Evolutionary conservation across 2,113 vertebrate genomes (phyloP), one percentile per base, ranked within the genome.

Genomic region (Ginglymostoma cirratum): DNA sequence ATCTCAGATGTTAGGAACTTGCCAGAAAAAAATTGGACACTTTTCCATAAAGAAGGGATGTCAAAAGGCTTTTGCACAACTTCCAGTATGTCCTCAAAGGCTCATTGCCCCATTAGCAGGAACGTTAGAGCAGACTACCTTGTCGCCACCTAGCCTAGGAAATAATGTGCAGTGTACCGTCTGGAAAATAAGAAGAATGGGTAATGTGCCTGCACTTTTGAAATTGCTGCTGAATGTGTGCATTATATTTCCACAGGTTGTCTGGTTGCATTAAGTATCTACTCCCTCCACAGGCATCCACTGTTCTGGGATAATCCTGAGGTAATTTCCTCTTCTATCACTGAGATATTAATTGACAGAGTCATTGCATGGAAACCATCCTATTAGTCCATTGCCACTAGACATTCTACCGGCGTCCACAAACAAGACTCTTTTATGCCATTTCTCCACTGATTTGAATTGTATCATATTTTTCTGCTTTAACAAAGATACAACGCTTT

Each of bases 291-390:
- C 87, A 97, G 97, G 96, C 98, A 98, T 72, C 42, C 97, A 8
- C 0, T 95, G 0, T 97, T 98, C 96, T 99, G 98, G 98, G 97
- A 98, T 65, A 97, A 98, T 76, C 98, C 98, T 76, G 0, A 97
- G 70, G 98, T 98, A 97, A 97, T 5, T 93, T 96, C 96, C 76
- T 38, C 19, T 93, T 93, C 19, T n/a, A 93, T 42, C 34, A 89
- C 80, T 83, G 86, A 52, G 48, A 15, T 48, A 30, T 30, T 23
- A 45, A 42, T 23, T 70, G 3, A 45, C 69, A 93, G 8, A 70
- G 14, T 72, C 24, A 95, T 52, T 34, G 45, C 23, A 93, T 67
- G 15, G 24, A 23, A 24, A 21, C 24, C 1, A 15, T 34, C 17
- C 27, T 69, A 30, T 45, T 30, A 12, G 38, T 70, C 66, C 45